Base-by-base conservation (phyloP, 2,113 vertebrate species). In the Myiozetetes cayanensis region DNA sequence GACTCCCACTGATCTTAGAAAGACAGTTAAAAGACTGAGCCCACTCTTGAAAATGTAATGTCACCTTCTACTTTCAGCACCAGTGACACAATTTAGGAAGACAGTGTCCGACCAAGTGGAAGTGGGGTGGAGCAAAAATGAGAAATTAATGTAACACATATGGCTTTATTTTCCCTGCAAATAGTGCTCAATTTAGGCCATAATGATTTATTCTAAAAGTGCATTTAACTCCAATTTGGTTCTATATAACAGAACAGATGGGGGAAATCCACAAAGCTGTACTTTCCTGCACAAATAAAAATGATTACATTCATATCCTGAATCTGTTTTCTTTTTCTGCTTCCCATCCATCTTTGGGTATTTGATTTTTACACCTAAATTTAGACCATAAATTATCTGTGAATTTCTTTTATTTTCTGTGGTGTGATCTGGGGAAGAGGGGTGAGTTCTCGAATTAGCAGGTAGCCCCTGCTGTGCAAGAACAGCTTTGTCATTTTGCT, bases 141-240 rank as follows among this genome's bases (percentile, higher is more conserved):
- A 97, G 88, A 93, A 92, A 95, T 66, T 94, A 90, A 95, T 89
- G 85, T 61, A 88, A 91, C 25, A 80, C 89, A 96, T 94, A 96
- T 96, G 94, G 92, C 91, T 96, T 95, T 97, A 87, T 95, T 96
- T 97, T 97, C 85, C 80, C 67, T 81, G 84, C 55, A 97, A 96
- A 96, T 89, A 66, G 92, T 90, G 85, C 95, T 97, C 93, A 90
- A 49, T 96, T 97, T 96, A 95, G 90, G 63, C 52, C 39, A 47
- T 87, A 91, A 94, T 93, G 41, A 92, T 96, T 96, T 96, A 85
- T 96, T 95, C 81, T 88, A 89, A 97, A 96, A 95, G 78, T 23
- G 10, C 77, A 86, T 94, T 96, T 97, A 96, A 95, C 85, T 90
- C 93, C 72, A 93, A 85, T 96, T 97, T 96, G 61, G 41, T 94